Conservation (phyloP, 2,113 vertebrate genomes). For the Gopherus evgoodei region DNA sequence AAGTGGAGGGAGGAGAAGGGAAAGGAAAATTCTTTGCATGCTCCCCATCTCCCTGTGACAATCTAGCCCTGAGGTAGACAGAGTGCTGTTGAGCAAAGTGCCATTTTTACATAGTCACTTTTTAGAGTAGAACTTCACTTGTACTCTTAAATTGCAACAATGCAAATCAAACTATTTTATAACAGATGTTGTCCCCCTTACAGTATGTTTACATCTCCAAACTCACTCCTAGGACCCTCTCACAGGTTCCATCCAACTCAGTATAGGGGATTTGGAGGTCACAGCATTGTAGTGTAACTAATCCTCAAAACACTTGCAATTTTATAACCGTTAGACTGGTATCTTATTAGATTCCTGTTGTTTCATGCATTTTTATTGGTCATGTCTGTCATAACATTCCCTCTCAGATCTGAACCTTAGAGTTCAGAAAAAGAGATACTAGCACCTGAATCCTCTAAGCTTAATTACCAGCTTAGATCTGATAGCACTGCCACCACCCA, state of each 20-base stretch:
- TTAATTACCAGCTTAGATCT: too few relatives aligned
- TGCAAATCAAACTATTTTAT: neutral
- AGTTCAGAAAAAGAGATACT: too few relatives aligned
- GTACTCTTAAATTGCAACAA: neutral
- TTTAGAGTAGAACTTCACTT: neutral
- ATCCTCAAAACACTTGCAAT: slow-evolving; percentile 35
- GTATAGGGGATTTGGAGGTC: slow-evolving; percentile 45
- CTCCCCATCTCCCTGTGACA: neutral
- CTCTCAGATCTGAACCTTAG: too few relatives aligned
- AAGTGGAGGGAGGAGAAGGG: neutral
- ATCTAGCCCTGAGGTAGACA: neutral
- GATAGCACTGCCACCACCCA: too few relatives aligned
- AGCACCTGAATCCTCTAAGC: too few relatives aligned
- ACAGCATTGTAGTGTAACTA: slow-evolving; percentile 26
- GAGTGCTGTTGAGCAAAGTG: neutral
- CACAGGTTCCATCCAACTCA: slow-evolving; percentile 34
- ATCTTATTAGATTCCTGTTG: slow-evolving; percentile 46
- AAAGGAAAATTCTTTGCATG: neutral
- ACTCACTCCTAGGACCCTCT: slow-evolving; percentile 12
- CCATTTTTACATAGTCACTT: neutral
- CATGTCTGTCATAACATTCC: neutral
- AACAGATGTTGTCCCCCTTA: neutral
- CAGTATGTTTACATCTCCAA: slow-evolving; percentile 47
- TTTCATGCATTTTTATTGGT: slow-evolving; percentile 47
- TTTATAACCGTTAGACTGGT: neutral